These are phyloP conservation scores for Odontesthes bonariensis DNA, from an alignment of 2,113 vertebrate species.

Conservation along the genomic window DNA sequence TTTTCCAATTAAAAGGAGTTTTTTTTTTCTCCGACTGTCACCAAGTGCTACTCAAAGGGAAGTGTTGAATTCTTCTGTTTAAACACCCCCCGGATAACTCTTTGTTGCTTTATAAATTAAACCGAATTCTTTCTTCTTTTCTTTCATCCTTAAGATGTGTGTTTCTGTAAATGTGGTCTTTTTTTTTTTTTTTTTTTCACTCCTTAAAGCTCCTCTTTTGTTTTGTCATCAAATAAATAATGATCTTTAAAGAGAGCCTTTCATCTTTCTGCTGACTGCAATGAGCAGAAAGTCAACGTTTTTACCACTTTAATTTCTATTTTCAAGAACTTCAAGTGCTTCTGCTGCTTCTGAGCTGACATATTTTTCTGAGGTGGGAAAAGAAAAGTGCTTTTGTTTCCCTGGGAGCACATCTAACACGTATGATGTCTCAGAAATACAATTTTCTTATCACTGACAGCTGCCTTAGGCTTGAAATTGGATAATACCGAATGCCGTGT, in stretches of 20 bases:
- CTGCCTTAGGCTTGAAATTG: slow-evolving; percentile 13
- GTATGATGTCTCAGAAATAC: background rate
- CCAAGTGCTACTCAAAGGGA: no score
- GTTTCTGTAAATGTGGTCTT: background rate
- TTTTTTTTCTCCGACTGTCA: no score
- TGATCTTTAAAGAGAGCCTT: background rate
- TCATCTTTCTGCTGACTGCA: background rate
- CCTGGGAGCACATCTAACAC: background rate
- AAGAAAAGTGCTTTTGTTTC: no score
- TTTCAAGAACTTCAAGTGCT: background rate
- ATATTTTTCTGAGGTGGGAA: no score
- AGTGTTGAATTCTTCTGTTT: no score
- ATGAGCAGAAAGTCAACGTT: background rate
- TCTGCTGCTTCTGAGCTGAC: background rate
- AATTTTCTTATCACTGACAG: slow-evolving; percentile 28
- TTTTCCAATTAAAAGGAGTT: no score
- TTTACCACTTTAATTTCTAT: background rate
- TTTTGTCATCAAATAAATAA: background rate
- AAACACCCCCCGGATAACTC: no score
- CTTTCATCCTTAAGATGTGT: no score
- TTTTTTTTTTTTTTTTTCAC: no score
- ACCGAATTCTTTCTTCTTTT: no score
- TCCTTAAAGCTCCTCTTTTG: background rate
- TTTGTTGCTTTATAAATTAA: no score
- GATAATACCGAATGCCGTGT: slow-evolving; percentile 9